Evolutionary conservation across 2,888 invertebrate species (phyloP), one percentile per base, ranked within the genome.

Genomic region (Hofmannophila pseudospretella): DNA sequence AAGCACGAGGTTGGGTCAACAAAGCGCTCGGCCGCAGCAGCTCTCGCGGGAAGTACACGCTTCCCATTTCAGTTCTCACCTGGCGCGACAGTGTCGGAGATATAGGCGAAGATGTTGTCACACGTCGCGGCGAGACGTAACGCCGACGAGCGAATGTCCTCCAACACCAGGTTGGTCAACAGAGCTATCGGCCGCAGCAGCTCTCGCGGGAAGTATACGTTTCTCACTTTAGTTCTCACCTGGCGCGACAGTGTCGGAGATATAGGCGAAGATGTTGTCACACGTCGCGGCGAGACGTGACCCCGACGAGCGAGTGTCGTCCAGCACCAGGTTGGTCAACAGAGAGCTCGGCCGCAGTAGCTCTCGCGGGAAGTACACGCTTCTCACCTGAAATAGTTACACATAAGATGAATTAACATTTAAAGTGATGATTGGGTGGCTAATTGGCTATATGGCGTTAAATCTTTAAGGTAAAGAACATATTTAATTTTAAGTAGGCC

Each of bases 31-130:
- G 92, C n/a, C 95, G 88, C 31, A 94, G 67, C 13, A 93, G 90
- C 66, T 93, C 90, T 4, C 89, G 85, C 0, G 95, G 95, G 64
- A 95, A 93, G 47, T 92, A 90, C 12, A 94, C 89, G 40, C 92
- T 91, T 32, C 91, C 76, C 11, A 81, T 84, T 86, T 86, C n/a
- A n/a, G n/a, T n/a, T n/a, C n/a, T 22, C 70, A 92, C 94, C 94
- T 56, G 94, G 93, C 40, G 93, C 93, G 16, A 94, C 92, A 1
- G 95, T 95, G 65, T 96, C 95, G 14, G 91, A 90, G 53, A 95
- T 93, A 72, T 96, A 96, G 0, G 92, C 90, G 59, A 93, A 93
- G 8, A 93, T 90, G 51, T 93, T 90, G 60, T 95, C 95, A 56
- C 95, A 96, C 22, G 86, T 86, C 22, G 74, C 57, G 0, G 80